A percentile compares a stretch with the other conserved stretches of the same genome.
Evolutionary conservation across 2,113 vertebrate species (phyloP).

Genomic region (Pipa parva): DNA sequence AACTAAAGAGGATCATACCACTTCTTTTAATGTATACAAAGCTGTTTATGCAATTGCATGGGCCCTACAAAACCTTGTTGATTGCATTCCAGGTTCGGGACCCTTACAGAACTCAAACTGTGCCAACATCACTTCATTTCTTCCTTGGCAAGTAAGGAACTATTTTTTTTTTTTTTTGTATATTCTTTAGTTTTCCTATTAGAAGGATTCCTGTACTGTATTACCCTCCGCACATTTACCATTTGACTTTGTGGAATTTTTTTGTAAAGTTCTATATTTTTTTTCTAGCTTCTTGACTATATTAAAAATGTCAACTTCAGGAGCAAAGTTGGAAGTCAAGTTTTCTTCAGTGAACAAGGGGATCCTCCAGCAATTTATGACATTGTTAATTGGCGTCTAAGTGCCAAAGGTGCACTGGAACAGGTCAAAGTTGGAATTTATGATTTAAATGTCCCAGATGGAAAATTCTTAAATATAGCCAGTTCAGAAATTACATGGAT

Average conservation of each 20-base stretch:
- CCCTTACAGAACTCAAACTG: neutral
- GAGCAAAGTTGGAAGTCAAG: neutral
- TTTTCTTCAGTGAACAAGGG: conserved; percentile 17
- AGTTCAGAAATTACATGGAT: neutral
- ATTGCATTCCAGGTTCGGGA: neutral
- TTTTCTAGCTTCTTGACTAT: conserved; percentile 15
- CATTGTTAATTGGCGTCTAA: conserved; percentile 23
- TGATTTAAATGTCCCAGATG: neutral
- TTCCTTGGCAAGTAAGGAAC: conserved; percentile 28
- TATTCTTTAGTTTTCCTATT: no score
- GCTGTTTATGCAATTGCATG: conserved; percentile 15
- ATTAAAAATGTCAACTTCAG: conserved; percentile 1
- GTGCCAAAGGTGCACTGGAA: neutral
- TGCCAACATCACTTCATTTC: neutral
- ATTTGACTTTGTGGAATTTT: no score
- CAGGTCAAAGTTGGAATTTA: conserved; percentile 11
- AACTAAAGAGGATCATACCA: neutral
- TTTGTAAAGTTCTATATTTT: neutral
- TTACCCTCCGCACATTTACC: no score
- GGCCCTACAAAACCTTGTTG: conserved; percentile 25
- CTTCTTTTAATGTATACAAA: neutral
- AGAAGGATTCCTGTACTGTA: no score
- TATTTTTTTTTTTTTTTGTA: neutral
- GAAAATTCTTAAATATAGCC: neutral
- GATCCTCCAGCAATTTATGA: conserved; percentile 17